Base-by-base conservation (phyloP, 92 coral and sea anemone species). In the Siderastrea radians region DNA sequence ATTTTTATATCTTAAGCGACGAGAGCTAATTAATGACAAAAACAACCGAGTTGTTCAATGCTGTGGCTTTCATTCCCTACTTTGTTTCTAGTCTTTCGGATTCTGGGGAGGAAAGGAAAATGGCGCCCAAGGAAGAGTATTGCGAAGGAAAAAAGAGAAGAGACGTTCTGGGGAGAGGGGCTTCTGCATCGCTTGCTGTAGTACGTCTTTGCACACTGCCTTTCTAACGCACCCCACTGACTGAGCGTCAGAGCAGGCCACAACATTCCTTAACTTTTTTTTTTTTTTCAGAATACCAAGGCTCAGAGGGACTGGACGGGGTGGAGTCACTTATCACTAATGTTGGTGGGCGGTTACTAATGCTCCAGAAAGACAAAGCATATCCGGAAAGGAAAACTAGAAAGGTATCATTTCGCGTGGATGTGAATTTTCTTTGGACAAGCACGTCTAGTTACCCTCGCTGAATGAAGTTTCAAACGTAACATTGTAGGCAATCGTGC, bases 251-350 rank as follows among this genome's bases (percentile, higher is more conserved):
- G 49, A 11, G 5, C 0, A 11, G 49, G 38, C n/a, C 3, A 7
- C 5, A 8, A 1, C 12, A 11, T 8, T 53, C 3, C 3, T n/a
- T 72, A 38, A 7, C 38, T 26, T 26, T 26, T 79, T n/a, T 13
- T 61, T 8, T 68, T 44, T 44, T 7, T 51, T 68, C 66, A 95
- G 98, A 94, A 15, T 87, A 83, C 43, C 90, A 90, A 67, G 88
- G 83, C 64, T 76, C 92, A 11, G 96, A 93, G 70, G 98, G 98
- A 74, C 87, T 97, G 10, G 96, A 93, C 53, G 98, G 94, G 13
- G 99, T 97, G 48, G 99, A 97, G 70, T 93, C 99, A 3, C 91
- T 97, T 61, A 94, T 97, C 75, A 91, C 96, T 6, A 97, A 97
- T 68, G 96, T 95, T 14, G 98, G 98, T 47, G 99, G 99, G 6